phyloP scores from a whole-genome alignment of 1,140 invertebrate genomes.

The Drosophila bipectinata region DNA sequence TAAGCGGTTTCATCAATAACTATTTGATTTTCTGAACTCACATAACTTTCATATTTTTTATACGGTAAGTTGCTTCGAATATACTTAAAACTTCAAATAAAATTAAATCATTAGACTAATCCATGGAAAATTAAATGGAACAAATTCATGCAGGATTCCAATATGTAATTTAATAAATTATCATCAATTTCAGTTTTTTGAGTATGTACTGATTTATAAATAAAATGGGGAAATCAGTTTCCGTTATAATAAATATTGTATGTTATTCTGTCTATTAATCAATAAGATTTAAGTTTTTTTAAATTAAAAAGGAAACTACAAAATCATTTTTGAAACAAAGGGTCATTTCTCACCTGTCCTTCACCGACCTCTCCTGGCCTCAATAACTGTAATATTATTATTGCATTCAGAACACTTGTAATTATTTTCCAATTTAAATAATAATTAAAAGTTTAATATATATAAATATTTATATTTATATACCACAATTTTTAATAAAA shows the following conservation, averaged over 20 bases:
- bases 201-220: neutral
- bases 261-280: neutral
- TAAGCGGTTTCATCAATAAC: too few species aligned
- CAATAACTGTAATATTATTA: conserved; percentile 86
- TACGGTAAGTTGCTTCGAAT: neutral
- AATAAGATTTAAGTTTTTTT: conserved; percentile 3
- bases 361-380: conserved; percentile 91
- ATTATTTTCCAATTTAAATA: neutral
- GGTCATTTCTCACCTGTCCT: conserved; percentile 87
- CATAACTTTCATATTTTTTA: neutral
- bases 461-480: neutral
- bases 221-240: neutral
- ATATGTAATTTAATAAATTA: neutral
- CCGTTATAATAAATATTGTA: neutral
- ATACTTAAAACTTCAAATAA: neutral
- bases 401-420: conserved; percentile 14
- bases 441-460: too few species aligned
- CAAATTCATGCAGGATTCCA: neutral
- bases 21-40: too few species aligned
- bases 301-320: conserved; percentile 38
- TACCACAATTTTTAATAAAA: too few species aligned
- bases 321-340: conserved; percentile 47
- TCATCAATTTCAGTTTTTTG: neutral
- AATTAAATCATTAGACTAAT: neutral
- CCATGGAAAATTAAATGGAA: neutral